These are phyloP conservation scores for Vicugna pacos DNA, from an alignment of 2,113 vertebrate genomes.

Conservation along the genomic window DNA sequence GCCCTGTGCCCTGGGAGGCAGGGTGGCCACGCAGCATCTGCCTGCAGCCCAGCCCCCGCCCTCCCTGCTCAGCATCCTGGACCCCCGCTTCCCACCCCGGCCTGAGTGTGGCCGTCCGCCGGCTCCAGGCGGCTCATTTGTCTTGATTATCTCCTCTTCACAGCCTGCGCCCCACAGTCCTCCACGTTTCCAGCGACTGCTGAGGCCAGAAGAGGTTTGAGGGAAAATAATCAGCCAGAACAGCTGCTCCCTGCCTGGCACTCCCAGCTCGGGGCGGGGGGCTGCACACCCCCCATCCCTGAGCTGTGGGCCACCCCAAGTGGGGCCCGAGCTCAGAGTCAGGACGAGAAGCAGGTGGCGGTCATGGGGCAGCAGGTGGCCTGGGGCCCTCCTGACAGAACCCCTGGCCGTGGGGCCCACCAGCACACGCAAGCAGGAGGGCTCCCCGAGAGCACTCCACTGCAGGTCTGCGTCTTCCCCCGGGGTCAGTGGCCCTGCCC, in stretches of 20 bases:
- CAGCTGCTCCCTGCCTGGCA: not conserved
- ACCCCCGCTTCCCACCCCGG: too few species aligned
- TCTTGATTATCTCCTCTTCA: conserved; percentile 22
- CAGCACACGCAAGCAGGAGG: not conserved
- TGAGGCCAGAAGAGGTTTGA: not conserved
- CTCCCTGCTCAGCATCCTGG: not conserved
- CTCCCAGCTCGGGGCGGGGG: not conserved
- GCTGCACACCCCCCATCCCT: not conserved
- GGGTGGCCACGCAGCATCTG: not conserved
- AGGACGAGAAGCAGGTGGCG: not conserved
- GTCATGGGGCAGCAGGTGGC: not conserved
- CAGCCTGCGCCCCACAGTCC: not conserved
- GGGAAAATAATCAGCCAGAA: not conserved
- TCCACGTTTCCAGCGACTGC: not conserved
- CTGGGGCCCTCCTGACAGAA: not conserved
- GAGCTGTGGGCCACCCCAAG: too few species aligned
- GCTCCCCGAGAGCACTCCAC: fast-evolving
- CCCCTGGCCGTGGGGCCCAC: not conserved
- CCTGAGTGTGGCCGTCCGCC: not conserved
- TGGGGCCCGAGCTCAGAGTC: not conserved
- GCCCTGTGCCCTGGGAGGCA: not conserved
- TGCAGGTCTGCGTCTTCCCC: not conserved
- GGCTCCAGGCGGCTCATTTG: not conserved
- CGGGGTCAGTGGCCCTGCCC: not conserved
- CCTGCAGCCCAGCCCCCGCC: not conserved